A percentile compares a stretch with the other conserved stretches of the same genome.
Conservation (phyloP, 2,888 invertebrate genomes). For the Noctua pronuba region DNA sequence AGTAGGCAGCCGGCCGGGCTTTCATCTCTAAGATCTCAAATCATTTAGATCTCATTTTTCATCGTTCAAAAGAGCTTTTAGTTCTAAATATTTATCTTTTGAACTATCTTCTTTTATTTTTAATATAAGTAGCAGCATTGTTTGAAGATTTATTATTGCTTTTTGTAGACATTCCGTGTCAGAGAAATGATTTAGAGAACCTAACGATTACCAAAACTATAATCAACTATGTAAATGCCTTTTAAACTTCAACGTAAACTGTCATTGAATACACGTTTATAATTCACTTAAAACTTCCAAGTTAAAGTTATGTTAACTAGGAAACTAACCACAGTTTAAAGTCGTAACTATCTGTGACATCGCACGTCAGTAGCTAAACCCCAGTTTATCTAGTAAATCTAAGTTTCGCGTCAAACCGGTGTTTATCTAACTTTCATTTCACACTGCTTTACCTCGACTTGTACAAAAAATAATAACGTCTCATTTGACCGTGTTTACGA, state of each 20-base stretch:
- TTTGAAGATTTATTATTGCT: conserved; percentile 47
- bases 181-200: conserved; percentile 17
- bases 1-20: conserved; percentile 45
- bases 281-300: conserved; percentile 23
- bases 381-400: conserved; percentile 55
- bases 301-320: conserved; percentile 25
- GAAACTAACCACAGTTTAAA: conserved; percentile 33
- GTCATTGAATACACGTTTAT: conserved; percentile 1
- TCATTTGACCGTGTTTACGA: conserved; percentile 70
- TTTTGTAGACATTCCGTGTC: conserved; percentile 37
- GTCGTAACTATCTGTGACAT: conserved; percentile 36
- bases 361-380: conserved; percentile 44
- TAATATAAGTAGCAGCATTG: conserved; percentile 39
- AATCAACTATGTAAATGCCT: conserved; percentile 8
- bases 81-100: conserved; percentile 63
- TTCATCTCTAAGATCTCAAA: conserved; percentile 60
- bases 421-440: conserved; percentile 73
- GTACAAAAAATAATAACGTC: conserved; percentile 68
- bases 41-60: conserved; percentile 65
- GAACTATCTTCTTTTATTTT: conserved; percentile 43
- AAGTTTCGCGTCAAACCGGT: conserved; percentile 53
- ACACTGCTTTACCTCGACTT: conserved; percentile 67
- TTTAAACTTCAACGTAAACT: conserved; percentile 8
- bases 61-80: conserved; percentile 61
- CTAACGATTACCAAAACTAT: conserved; percentile 13